phyloP scores from a whole-genome alignment of 2,888 invertebrate genomes.

The Branchipolynoe longqiensis region DNA sequence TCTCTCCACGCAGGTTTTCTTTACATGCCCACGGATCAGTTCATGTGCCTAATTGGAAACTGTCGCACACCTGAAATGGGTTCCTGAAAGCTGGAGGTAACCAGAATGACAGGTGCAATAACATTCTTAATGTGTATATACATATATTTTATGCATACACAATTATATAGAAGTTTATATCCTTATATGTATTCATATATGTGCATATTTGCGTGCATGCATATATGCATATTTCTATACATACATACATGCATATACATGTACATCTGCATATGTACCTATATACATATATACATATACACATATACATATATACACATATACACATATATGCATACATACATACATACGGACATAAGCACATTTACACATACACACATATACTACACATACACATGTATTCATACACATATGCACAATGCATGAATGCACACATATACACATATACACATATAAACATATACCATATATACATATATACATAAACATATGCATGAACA shows the following conservation, averaged over 20 bases:
- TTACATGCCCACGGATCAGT: too few relatives aligned
- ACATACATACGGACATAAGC: background rate
- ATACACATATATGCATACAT: background rate
- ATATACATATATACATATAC: background rate
- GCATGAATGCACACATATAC: constrained; percentile 4
- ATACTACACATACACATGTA: background rate
- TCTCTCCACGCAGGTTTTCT: too few relatives aligned
- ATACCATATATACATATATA: constrained; percentile 3
- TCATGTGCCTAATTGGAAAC: too few relatives aligned
- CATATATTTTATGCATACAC: background rate
- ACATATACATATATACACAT: constrained; percentile 3
- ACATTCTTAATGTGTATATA: background rate
- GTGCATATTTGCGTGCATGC: background rate
- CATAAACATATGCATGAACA: too few relatives aligned
- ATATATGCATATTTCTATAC: too few relatives aligned
- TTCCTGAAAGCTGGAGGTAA: too few relatives aligned
- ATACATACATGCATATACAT: too few relatives aligned
- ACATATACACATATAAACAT: constrained; percentile 6
- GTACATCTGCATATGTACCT: background rate
- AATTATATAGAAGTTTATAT: background rate
- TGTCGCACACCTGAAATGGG: too few relatives aligned
- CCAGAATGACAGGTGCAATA: too few relatives aligned
- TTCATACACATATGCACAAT: too few relatives aligned
- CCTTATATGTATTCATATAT: background rate
- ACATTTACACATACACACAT: background rate